Conservation (phyloP, 2,113 vertebrate species). For the Serilophus lunatus region DNA sequence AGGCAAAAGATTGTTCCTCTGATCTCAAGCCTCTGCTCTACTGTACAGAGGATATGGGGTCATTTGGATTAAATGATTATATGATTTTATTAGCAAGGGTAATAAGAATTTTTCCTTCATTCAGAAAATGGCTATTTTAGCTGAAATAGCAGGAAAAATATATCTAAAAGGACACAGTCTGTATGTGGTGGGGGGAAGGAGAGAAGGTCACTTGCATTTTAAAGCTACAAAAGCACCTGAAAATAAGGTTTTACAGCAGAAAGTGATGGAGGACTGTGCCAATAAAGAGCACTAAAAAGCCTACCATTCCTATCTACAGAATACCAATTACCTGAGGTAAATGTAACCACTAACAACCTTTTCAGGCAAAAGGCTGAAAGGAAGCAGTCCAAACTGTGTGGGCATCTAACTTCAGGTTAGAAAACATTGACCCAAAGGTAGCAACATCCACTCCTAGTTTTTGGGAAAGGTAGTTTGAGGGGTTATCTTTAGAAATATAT, state of each 20-base stretch:
- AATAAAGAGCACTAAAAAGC: neutral
- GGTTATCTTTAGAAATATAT: neutral
- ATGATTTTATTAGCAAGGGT: neutral
- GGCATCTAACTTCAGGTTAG: neutral
- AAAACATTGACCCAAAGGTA: neutral
- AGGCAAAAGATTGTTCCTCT: neutral
- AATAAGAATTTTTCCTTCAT: neutral
- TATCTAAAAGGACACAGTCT: neutral
- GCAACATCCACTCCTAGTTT: neutral
- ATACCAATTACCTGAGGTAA: neutral
- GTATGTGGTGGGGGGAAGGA: neutral
- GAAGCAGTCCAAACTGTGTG: neutral
- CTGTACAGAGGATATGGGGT: neutral
- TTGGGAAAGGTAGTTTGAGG: rapidly evolving
- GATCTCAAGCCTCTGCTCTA: neutral
- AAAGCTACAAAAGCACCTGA: neutral
- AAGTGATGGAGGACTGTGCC: neutral
- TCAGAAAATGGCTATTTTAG: neutral
- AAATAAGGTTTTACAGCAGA: neutral
- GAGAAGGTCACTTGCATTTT: neutral
- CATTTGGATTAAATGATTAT: neutral
- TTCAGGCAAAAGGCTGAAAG: neutral
- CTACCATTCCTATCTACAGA: neutral
- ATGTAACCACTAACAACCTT: neutral
- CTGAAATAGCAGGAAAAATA: neutral